These are phyloP conservation scores for Poecilia picta DNA, from an alignment of 2,797 vertebrate species.

Conservation along the genomic window DNA sequence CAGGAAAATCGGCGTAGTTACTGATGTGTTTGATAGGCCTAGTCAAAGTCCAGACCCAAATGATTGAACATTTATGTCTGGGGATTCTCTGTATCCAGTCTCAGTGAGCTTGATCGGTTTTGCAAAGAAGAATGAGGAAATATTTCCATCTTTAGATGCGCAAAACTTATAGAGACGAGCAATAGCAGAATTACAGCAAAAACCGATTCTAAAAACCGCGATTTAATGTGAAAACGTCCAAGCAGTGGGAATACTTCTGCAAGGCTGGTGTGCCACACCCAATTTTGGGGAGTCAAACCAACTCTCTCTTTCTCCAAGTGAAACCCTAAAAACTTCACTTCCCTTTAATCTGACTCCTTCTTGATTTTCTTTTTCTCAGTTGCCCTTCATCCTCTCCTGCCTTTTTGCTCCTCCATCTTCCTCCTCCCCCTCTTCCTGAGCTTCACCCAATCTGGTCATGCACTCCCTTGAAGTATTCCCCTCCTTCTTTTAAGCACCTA, in stretches of 20 bases:
- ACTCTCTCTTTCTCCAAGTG: conserved; percentile 36
- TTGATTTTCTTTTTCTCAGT: conserved; percentile 37
- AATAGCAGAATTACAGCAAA: background rate
- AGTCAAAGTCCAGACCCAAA: background rate
- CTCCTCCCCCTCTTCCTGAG: conserved; percentile 37
- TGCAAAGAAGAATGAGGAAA: background rate
- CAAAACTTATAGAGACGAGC: background rate
- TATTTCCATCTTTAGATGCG: background rate
- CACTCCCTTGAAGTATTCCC: conserved; percentile 54
- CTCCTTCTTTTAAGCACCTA: conserved; percentile 46
- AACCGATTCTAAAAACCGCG: accelerated
- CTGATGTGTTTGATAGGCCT: background rate
- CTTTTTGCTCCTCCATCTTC: conserved; percentile 49
- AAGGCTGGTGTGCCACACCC: background rate
- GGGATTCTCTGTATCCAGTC: background rate
- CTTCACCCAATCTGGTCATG: conserved; percentile 42
- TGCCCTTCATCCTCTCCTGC: conserved; percentile 65
- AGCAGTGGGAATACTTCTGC: background rate
- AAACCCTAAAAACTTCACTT: conserved; percentile 60
- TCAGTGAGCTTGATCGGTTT: background rate
- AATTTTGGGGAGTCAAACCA: conserved; percentile 57
- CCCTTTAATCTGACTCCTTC: conserved; percentile 69
- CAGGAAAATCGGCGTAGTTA: background rate
- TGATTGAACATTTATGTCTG: background rate
- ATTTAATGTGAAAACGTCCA: background rate